Base-by-base conservation (phyloP, 1,140 invertebrate species). In the Calephelis virginiensis region DNA sequence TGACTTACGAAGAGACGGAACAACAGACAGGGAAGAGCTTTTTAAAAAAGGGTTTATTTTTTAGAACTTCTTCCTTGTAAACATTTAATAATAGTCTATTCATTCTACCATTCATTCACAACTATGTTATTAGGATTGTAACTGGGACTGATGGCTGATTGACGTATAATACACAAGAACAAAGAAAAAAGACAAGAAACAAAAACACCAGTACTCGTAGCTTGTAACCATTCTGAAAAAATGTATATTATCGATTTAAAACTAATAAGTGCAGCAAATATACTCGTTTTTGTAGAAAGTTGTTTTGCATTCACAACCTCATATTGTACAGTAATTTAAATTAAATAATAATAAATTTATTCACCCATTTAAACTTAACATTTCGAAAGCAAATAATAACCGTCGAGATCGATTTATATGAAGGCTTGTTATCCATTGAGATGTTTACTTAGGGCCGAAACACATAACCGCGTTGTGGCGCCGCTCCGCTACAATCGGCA, bases 261-360 rank as follows among this genome's bases (percentile, higher is more conserved):
- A 50, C 14, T 6, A 50, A 59, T 59, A 59, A 59, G 56, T 59
- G 28, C 56, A 59, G 37, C 56, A 40, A 64, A 64, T 64, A 64
- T 64, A 68, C 45, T 17, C 10, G 63, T 66, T 68, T 70, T 73
- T 68, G 10, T 73, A 73, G 68, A 73, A 73, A 73, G 71, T 70
- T 68, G 68, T 67, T 70, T 67, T 64, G n/a, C 43, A 46, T 65
- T 69, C 48, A 63, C 65, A 38, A 40, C 64, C 61, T 72, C 64
- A 64, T 73, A 70, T 65, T 68, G 59, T 64, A 66, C 60, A 66
- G 67, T 56, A 63, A 76, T 76, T 76, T n/a, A n/a, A n/a, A n/a
- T n/a, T n/a, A n/a, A n/a, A n/a, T n/a, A n/a, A n/a, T n/a, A n/a
- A 73, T 76, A 77, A 73, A 78, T 82, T 85, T 73, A 80, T 78